Percentiles rank a stretch among this genome's conserved stretches.
phyloP scores from a whole-genome alignment of 2,797 vertebrate species.

The Borostomias antarcticus region DNA sequence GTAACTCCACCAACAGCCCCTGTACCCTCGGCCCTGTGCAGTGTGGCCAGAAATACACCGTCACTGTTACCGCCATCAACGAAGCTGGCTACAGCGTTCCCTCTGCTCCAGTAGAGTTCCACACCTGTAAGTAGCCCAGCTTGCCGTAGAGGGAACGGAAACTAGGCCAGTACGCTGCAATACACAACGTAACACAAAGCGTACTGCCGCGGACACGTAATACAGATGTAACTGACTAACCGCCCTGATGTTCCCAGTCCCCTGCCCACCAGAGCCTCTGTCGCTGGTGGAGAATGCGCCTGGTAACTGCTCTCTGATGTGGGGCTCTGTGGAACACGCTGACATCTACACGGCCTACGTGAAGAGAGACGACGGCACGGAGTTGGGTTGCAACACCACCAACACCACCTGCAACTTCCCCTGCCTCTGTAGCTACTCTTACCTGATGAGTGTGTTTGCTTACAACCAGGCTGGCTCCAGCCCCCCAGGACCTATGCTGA shows the following conservation, averaged over 20 bases:
- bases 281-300: constrained; percentile 67
- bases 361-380: constrained; percentile 80
- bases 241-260: constrained; percentile 70
- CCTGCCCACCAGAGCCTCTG: constrained; percentile 83
- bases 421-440: constrained; percentile 88
- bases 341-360: constrained; percentile 84
- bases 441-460: constrained; percentile 85
- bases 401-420: constrained; percentile 76
- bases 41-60: constrained; percentile 77
- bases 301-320: constrained; percentile 81
- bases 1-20: constrained; percentile 68
- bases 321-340: constrained; percentile 72
- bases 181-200: background rate
- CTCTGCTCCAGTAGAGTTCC: constrained; percentile 68
- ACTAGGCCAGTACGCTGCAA: too few relatives aligned
- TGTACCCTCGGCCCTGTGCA: constrained; percentile 75
- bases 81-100: constrained; percentile 81
- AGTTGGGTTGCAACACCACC: constrained; percentile 85
- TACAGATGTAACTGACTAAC: background rate
- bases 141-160: background rate
- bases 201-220: too few relatives aligned
- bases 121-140: constrained; percentile 77
- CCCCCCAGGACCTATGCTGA: constrained; percentile 78
- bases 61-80: constrained; percentile 81
- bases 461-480: constrained; percentile 86